Evolutionary conservation across 2,888 invertebrate species (phyloP).

Genomic region (Chloroclysta siterata): DNA sequence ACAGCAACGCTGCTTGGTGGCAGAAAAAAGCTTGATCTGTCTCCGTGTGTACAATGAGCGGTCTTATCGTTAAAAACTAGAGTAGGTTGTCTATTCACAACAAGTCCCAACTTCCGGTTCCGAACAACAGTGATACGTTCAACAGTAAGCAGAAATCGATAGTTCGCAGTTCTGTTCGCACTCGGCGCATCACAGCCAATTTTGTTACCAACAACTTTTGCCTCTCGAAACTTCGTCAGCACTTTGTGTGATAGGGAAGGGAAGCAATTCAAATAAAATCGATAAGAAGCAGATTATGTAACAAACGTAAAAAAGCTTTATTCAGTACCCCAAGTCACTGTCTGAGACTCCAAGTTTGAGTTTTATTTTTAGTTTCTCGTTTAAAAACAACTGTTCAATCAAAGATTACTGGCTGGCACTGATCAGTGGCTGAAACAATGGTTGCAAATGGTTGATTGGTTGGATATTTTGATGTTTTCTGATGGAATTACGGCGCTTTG

Average conservation of each 20-base stretch:
- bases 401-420: too few relatives aligned
- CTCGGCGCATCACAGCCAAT: constrained; percentile 45
- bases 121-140: constrained; percentile 10
- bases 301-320: neutral
- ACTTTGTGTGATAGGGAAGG: constrained; percentile 30
- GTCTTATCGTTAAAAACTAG: neutral
- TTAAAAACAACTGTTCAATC: too few relatives aligned
- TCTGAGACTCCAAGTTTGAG: too few relatives aligned
- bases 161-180: constrained; percentile 30
- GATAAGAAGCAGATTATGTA: neutral
- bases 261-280: constrained; percentile 1
- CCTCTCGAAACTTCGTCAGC: constrained; percentile 38
- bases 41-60: too few relatives aligned
- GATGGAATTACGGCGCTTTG: too few relatives aligned
- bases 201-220: constrained; percentile 50
- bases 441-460: too few relatives aligned
- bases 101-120: constrained; percentile 3
- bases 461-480: too few relatives aligned
- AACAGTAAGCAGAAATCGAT: constrained; percentile 35
- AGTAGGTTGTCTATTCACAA: neutral
- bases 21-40: too few relatives aligned
- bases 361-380: too few relatives aligned
- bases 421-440: too few relatives aligned
- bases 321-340: too few relatives aligned
- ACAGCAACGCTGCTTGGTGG: too few relatives aligned